Percentiles rank a stretch among this genome's conserved stretches.
These are phyloP conservation scores for Drosophila planitibia DNA, from an alignment of 2,888 invertebrate genomes.

Conservation along the genomic window DNA sequence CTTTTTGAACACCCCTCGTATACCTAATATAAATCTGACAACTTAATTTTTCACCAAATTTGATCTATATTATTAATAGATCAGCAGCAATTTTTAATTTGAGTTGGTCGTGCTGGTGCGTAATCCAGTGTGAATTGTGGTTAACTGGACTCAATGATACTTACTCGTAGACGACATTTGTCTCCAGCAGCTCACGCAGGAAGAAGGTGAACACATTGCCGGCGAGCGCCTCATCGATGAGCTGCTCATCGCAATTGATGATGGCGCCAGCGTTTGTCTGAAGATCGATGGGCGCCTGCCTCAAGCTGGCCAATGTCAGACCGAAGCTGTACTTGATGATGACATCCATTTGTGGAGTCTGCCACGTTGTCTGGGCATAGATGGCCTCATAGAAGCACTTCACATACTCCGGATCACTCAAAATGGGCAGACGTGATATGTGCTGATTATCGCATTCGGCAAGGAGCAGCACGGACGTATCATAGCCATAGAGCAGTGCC, in stretches of 20 bases:
- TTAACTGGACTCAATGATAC: conserved; percentile 10
- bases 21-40: no score
- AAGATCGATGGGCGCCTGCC: conserved; percentile 87
- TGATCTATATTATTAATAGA: no score
- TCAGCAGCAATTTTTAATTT: no score
- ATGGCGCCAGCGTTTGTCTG: conserved; percentile 86
- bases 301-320: conserved; percentile 88
- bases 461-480: conserved; percentile 91
- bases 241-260: conserved; percentile 91
- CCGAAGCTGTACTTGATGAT: conserved; percentile 90
- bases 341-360: conserved; percentile 85
- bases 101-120: no score
- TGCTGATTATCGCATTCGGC: conserved; percentile 91
- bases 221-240: conserved; percentile 92
- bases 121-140: neutral
- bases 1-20: no score
- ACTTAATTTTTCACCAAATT: no score
- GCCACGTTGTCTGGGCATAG: conserved; percentile 65
- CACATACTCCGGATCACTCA: conserved; percentile 88
- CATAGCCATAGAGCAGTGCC: conserved; percentile 93
- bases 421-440: conserved; percentile 89
- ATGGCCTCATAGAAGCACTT: conserved; percentile 86
- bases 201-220: conserved; percentile 93
- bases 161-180: conserved; percentile 88
- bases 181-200: conserved; percentile 90